Evolutionary conservation across 2,888 invertebrate species (phyloP).

Genomic region (Nasonovia ribisnigri): DNA sequence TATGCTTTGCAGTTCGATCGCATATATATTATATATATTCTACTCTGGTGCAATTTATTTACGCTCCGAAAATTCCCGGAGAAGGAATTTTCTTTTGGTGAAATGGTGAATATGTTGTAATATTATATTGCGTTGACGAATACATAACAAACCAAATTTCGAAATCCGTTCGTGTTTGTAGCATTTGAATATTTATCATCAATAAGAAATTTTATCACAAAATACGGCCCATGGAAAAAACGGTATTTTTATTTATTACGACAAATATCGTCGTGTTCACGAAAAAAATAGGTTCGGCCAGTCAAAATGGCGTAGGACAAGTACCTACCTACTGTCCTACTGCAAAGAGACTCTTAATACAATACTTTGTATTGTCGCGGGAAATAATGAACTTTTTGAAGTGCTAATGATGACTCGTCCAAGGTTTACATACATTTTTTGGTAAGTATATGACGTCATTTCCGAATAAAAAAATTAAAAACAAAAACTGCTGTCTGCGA

Average conservation of each 20-base stretch:
- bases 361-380: background rate
- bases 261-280: background rate
- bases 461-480: too few relatives aligned
- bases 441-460: background rate
- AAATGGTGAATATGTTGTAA: background rate
- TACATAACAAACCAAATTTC: background rate
- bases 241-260: background rate
- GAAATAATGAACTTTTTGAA: background rate
- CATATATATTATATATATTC: background rate
- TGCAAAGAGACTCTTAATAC: background rate
- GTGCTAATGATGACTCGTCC: background rate
- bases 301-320: too few relatives aligned
- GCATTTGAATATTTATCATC: background rate
- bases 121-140: background rate
- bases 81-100: background rate
- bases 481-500: too few relatives aligned
- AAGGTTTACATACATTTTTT: background rate
- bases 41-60: background rate
- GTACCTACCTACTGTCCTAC: background rate
- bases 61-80: background rate
- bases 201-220: background rate
- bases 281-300: background rate
- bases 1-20: conserved; percentile 27
- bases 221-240: background rate
- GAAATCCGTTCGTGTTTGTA: background rate